A percentile compares a stretch with the other conserved stretches of the same genome.
Evolutionary conservation across 1,140 invertebrate genomes (phyloP).

Genomic region (Vanessa atalanta): DNA sequence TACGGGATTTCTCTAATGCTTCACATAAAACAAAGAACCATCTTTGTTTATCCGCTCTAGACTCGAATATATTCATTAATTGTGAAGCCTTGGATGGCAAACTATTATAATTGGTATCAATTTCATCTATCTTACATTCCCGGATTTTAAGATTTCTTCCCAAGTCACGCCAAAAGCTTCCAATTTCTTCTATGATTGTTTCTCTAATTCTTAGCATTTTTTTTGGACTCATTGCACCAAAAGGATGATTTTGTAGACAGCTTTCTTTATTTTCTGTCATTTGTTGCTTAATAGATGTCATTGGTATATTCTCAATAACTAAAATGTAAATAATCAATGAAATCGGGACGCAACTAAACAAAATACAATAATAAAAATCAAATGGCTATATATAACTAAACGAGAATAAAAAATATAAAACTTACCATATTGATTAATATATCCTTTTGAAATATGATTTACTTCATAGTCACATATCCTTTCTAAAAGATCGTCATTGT

Average conservation of each 20-base stretch:
- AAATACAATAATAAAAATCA: neutral
- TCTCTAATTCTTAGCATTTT: conserved; percentile 62
- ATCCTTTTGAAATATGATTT: conserved; percentile 40
- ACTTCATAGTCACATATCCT: conserved; percentile 57
- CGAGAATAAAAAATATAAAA: conserved; percentile 10
- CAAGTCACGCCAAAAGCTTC: conserved; percentile 80
- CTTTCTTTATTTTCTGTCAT: conserved; percentile 34
- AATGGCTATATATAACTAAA: too few relatives aligned
- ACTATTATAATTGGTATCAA: conserved; percentile 60
- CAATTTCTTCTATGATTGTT: conserved; percentile 72
- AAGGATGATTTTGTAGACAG: conserved; percentile 40
- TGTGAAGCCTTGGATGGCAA: conserved; percentile 48
- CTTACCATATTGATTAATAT: conserved; percentile 59
- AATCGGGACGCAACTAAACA: neutral
- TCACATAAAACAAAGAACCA: conserved; percentile 69
- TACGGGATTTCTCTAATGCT: conserved; percentile 61
- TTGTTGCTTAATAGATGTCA: neutral
- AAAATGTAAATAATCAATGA: conserved; percentile 8
- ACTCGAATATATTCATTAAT: conserved; percentile 52
- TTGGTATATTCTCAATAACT: conserved; percentile 29
- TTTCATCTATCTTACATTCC: conserved; percentile 79
- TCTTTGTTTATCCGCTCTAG: conserved; percentile 60
- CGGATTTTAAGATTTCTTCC: conserved; percentile 78
- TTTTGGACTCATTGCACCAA: conserved; percentile 44
- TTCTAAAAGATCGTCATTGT: conserved; percentile 49